phyloP scores from a whole-genome alignment of 2,888 invertebrate species.

The Lordiphosa andalusiaca region DNA sequence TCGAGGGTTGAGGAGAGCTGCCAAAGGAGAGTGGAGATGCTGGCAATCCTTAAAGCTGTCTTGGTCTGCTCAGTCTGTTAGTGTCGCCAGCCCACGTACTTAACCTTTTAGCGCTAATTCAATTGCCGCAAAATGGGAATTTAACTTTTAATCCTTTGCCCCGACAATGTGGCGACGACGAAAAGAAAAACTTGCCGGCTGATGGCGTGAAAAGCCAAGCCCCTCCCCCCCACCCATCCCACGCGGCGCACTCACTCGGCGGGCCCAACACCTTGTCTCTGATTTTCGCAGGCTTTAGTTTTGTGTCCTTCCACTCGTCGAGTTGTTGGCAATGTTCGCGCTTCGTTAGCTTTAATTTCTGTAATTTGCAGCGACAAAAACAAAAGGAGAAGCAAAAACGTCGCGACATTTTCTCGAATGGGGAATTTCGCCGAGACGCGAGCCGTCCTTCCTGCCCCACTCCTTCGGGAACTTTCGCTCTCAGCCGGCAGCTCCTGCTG shows the following conservation, averaged over 20 bases:
- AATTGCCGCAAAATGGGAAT: constrained; percentile 66
- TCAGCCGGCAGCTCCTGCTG: constrained; percentile 20
- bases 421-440: constrained; percentile 26
- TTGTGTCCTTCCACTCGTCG: not conserved
- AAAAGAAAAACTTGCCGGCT: constrained; percentile 35
- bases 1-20: not conserved
- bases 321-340: constrained; percentile 68
- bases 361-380: constrained; percentile 65
- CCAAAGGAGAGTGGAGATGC: too few relatives aligned
- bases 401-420: constrained; percentile 66
- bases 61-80: not conserved
- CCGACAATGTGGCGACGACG: constrained; percentile 35
- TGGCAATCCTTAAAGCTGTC: too few relatives aligned
- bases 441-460: constrained; percentile 1
- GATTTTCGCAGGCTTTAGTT: constrained; percentile 6
- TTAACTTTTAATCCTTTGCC: constrained; percentile 60
- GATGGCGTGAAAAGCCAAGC: constrained; percentile 27
- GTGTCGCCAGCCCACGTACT: constrained; percentile 31
- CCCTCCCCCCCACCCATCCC: not conserved
- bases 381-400: constrained; percentile 35
- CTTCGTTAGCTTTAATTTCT: constrained; percentile 77
- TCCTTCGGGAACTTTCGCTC: constrained; percentile 38
- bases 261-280: constrained; percentile 19
- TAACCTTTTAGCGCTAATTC: constrained; percentile 66
- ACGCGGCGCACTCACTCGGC: not conserved